Evolutionary conservation across 2,888 invertebrate species (phyloP), one percentile per base, ranked within the genome.

Genomic region (Platerodrilus igneus): DNA sequence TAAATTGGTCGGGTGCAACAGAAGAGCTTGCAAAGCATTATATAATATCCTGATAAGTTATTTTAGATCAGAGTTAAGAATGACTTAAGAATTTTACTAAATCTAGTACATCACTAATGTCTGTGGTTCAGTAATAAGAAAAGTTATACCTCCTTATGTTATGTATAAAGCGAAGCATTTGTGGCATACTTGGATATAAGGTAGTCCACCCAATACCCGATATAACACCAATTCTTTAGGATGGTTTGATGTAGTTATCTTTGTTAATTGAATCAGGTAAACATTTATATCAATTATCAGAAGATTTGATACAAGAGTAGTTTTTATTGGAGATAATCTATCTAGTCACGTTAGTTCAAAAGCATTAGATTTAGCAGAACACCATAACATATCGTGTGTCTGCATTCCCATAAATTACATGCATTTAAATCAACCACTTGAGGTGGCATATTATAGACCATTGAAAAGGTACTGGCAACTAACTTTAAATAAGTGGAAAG

Each of bases 301-400:
- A 45, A 43, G 50, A 25, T 33, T 41, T 36, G 38, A 31, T 16
- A 50, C 48, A 23, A 52, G 47, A 33, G 58, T 53, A 41, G 52
- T 59, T 29, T 15, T 63, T 21, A 56, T 63, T 36, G 60, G 61
- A 13, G 56, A 64, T 41, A 64, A 60, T 42, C 37, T 63, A 28
- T 26, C 50, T 14, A 40, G 45, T 30, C 59, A 51, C 56, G 48
- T 49, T 33, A 53, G 42, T 32, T 26, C 27, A 10, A 31, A 44
- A 16, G 51, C 58, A 21, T 16, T 62, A 4, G 18, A 37, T 16
- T n/a, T n/a, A n/a, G n/a, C n/a, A n/a, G n/a, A n/a, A n/a, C n/a
- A n/a, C n/a, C n/a, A n/a, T n/a, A n/a, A n/a, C n/a, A n/a, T n/a
- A n/a, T n/a, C n/a, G n/a, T n/a, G n/a, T n/a, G n/a, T n/a, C n/a